Evolutionary conservation across 2,113 vertebrate genomes (phyloP), one percentile per base, ranked within the genome.

Genomic region (Saguinus midas): DNA sequence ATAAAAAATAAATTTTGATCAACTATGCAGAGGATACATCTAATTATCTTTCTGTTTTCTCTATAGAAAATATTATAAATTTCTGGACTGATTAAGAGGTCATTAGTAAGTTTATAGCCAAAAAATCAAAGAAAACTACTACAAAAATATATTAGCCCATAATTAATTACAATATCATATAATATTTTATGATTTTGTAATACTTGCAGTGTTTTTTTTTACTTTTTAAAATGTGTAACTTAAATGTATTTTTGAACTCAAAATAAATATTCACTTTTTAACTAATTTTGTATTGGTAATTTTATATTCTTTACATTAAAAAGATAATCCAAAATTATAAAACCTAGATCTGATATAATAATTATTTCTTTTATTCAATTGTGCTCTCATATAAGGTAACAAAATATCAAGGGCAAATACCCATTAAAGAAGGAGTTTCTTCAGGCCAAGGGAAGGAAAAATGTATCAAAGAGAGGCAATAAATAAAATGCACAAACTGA

Each of bases 221-320:
- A 86, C 20, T 72, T 87, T 57, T 64, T 50, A 84, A 75, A 58
- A 37, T 79, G 83, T 90, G 18, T 83, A 57, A 84, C 16, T 57
- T 84, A 79, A 81, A n/a, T 80, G 2, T 32, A 40, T 58, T 13
- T 91, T 82, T 78, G 87, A 27, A 92, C 86, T 70, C 75, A 89
- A 83, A 64, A 83, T 68, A 94, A 52, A 79, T 48, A 64, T 40
- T 80, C 7, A 48, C 43, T 55, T 91, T 80, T 29, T 94, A 80
- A 64, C 12, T 64, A 57, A 76, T 45, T 89, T 81, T 85, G 25
- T 50, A 93, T 52, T 57, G 20, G 14, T 86, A 68, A 86, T 72
- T 96, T 96, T 78, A 87, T 85, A 35, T 70, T 83, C 23, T 70
- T 95, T 84, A 84, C 3, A 43, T 70, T 55, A 64, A 76, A 94